Conservation (phyloP, 2,888 invertebrate genomes). For the Ormyrus thymus region DNA sequence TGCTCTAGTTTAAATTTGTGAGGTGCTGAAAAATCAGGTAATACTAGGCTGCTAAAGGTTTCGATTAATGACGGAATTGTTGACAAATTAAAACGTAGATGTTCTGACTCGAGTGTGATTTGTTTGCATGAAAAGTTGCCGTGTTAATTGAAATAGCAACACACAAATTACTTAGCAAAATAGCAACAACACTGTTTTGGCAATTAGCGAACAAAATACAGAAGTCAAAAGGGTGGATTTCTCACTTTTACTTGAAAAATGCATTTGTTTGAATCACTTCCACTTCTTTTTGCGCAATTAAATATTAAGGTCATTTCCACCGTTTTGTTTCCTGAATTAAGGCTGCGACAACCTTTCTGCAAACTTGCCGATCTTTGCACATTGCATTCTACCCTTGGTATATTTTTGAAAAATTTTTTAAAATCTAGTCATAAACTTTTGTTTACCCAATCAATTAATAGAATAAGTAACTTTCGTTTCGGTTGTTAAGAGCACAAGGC, state of each 20-base stretch:
- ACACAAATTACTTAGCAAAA: constrained; percentile 55
- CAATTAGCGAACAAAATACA: constrained; percentile 48
- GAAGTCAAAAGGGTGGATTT: constrained; percentile 49
- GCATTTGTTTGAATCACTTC: neutral
- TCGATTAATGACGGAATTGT: constrained; percentile 67
- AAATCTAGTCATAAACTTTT: constrained; percentile 5
- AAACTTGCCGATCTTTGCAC: constrained; percentile 56
- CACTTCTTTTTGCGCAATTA: neutral
- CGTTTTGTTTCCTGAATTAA: constrained; percentile 46
- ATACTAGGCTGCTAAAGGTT: constrained; percentile 60
- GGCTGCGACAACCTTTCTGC: constrained; percentile 57
- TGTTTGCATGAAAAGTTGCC: constrained; percentile 57
- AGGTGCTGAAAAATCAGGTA: constrained; percentile 48
- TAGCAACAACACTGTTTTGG: constrained; percentile 55
- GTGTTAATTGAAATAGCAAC: constrained; percentile 55
- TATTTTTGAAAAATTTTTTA: constrained; percentile 14
- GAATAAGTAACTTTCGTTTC: neutral
- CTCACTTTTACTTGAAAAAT: neutral
- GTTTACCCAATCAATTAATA: constrained; percentile 5
- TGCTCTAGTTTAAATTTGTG: neutral
- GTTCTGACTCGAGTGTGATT: constrained; percentile 57
- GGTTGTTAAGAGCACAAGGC: constrained; percentile 15
- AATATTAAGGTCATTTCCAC: constrained; percentile 28
- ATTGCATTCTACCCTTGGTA: constrained; percentile 54
- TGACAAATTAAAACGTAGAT: constrained; percentile 65